Evolutionary conservation across 2,797 vertebrate genomes (phyloP), one percentile per base, ranked within the genome.

Genomic region (Sebastes reedi): DNA sequence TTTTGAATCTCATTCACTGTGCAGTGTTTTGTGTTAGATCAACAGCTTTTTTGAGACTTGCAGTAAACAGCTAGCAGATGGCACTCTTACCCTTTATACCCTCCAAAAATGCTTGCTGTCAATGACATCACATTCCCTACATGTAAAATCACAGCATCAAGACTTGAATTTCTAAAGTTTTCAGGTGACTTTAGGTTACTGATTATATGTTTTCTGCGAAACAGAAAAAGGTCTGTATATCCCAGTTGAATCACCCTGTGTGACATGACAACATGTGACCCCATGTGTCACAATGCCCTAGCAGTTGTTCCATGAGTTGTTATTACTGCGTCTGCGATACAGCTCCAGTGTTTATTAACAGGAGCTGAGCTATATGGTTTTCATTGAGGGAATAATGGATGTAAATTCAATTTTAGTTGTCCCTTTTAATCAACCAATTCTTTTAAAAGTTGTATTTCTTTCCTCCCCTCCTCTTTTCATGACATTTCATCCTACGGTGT

Each of bases 301-400:
- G 20, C n/a, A 58, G 72, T 22, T 71, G 29, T 59, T 34, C 11
- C 46, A 34, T 65, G 36, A 50, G 32, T 62, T 10, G 3, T 7
- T 50, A 2, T 4, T 13, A 54, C 0, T 54, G 4, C 0, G 0
- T 52, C 50, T 52, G 50, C 20, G 0, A 0, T n/a, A 3, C 50
- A 52, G 50, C 50, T 52, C 50, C 50, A 52, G 50, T 0, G 20
- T 52, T 52, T 52, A 52, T 52, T 52, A 42, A 42, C 0, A 42
- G 4, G 8, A 42, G 7, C 14, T 46, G 14, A 46, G 22, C 0
- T 61, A 8, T 34, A 13, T 1, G 22, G 25, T 1, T 61, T 12
- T 10, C 18, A 77, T 11, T 10, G 1, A 56, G 18, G 3, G 7
- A 56, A 71, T 11, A n/a, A 24, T 52, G 11, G 0, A 50, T 50